Evolutionary conservation across 2,888 invertebrate genomes (phyloP), one percentile per base, ranked within the genome.

Genomic region (Asteroscopus sphinx): DNA sequence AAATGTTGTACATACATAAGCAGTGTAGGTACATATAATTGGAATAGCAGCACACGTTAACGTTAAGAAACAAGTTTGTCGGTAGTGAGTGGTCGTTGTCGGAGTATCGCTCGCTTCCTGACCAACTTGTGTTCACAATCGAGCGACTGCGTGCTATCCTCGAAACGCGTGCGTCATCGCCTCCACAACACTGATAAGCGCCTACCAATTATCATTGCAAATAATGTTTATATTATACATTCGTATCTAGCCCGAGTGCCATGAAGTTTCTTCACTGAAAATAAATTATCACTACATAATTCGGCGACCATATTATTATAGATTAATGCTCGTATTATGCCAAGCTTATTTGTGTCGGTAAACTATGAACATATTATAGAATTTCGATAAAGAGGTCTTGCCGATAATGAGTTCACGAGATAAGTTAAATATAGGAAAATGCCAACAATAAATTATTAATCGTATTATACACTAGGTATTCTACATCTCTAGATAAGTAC

Each of bases 161-260:
- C 75, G 68, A 69, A 73, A 83, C 85, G 86, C 87, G 93, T 93
- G 94, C 94, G 94, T 93, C 93, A 94, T 91, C 89, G 84, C 90
- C 91, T 89, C 90, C 87, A 86, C 89, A 82, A 86, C 76, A 79
- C 88, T 92, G 94, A 93, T 94, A 94, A 93, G 91, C 87, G 86
- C 84, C 86, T 84, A 84, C 85, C 87, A 92, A 93, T 93, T 93
- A 93, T 93, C 93, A 93, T 92, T 92, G 93, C 93, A 92, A 93
- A 94, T 93, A 91, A 89, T 88, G 86, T 89, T 89, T 89, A 78
- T 81, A 78, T 81, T 82, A 87, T 88, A 90, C 84, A 88, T 88
- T 85, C 82, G 80, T 87, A 87, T 89, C 82, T 87, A 81, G 79
- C 79, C 66, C 51, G 76, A 81, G 79, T 78, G 78, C 70, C 75